These are phyloP conservation scores for Menidia menidia DNA, from an alignment of 2,797 vertebrate genomes.

Conservation along the genomic window DNA sequence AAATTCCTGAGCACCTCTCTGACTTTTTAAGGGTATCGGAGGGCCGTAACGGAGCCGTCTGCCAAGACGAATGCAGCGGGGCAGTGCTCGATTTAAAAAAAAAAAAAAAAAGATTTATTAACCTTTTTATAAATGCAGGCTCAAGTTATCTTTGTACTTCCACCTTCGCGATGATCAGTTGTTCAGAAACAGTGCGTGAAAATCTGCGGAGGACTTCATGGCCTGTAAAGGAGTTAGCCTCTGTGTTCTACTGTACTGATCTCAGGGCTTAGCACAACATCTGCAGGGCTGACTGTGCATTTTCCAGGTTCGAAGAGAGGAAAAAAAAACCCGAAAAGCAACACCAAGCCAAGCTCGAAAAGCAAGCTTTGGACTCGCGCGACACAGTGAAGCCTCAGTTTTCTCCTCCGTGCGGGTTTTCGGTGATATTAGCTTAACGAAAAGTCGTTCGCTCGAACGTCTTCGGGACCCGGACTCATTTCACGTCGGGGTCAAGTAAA, in stretches of 20 bases:
- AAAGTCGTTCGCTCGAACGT: background rate
- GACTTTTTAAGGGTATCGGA: constrained; percentile 67
- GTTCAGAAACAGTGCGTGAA: constrained; percentile 58
- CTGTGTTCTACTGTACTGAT: constrained; percentile 58
- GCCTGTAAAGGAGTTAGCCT: constrained; percentile 53
- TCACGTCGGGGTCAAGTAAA: constrained; percentile 41
- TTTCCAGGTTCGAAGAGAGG: constrained; percentile 50
- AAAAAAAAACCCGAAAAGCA: constrained; percentile 32
- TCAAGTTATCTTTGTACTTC: constrained; percentile 53
- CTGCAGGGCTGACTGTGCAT: constrained; percentile 47
- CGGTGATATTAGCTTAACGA: background rate
- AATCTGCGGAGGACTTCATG: constrained; percentile 32
- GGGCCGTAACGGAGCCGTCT: constrained; percentile 73
- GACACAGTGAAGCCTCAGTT: background rate
- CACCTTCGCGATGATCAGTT: constrained; percentile 52
- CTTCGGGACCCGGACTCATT: constrained; percentile 17
- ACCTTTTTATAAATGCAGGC: constrained; percentile 30
- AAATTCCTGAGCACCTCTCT: constrained; percentile 70
- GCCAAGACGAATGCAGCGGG: constrained; percentile 64
- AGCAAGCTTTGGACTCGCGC: constrained; percentile 5
- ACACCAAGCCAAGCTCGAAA: constrained; percentile 20
- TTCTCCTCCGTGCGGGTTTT: background rate
- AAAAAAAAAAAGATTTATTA: constrained; percentile 63
- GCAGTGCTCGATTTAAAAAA: constrained; percentile 63
- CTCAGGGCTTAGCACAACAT: constrained; percentile 57